Evolutionary conservation across 2,113 vertebrate species (phyloP), one percentile per base, ranked within the genome.

Genomic region (Apteryx owenii): DNA sequence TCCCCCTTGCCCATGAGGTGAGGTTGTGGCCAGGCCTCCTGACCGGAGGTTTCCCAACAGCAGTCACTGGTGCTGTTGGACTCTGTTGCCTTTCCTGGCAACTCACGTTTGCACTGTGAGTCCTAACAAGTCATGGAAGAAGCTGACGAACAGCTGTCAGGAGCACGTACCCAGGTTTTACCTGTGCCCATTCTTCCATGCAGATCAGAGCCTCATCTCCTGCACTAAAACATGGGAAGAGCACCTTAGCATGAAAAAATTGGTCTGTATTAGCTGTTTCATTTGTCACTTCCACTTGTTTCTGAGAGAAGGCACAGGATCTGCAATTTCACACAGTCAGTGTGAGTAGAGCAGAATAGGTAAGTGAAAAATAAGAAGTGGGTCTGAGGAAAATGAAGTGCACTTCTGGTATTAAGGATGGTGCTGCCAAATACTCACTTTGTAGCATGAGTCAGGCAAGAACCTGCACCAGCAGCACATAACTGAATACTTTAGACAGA

Each of bases 41-140:
- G 58, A 18, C 58, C 29, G 46, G 18, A 96, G 93, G 93, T 93
- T 96, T 96, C 48, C 94, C 93, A 94, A 83, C 85, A 56, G 26
- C 56, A 33, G 44, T 83, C 85, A 93, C 81, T 89, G 78, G 85
- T 92, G 91, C 95, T 18, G 40, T 85, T 97, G 86, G 46, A 61
- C 81, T 92, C 85, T 81, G 48, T 82, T 83, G 29, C 85, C 89
- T 95, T 96, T 94, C 87, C 86, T 81, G 33, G n/a, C n/a, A n/a
- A n/a, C n/a, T n/a, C n/a, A n/a, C 93, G 92, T 95, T 93, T 26
- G 21, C 93, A 94, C 73, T 72, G 81, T 26, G 90, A 92, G 94
- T 97, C 79, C 88, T 93, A 96, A 65, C 85, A 90, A 88, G 91
- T 76, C 12, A 2, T 85, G 84, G 83, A 97, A 81, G 58, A 93